A percentile compares a stretch with the other conserved stretches of the same genome.
phyloP scores from a whole-genome alignment of 2,888 invertebrate genomes.

The Trichopoda pennipes region DNA sequence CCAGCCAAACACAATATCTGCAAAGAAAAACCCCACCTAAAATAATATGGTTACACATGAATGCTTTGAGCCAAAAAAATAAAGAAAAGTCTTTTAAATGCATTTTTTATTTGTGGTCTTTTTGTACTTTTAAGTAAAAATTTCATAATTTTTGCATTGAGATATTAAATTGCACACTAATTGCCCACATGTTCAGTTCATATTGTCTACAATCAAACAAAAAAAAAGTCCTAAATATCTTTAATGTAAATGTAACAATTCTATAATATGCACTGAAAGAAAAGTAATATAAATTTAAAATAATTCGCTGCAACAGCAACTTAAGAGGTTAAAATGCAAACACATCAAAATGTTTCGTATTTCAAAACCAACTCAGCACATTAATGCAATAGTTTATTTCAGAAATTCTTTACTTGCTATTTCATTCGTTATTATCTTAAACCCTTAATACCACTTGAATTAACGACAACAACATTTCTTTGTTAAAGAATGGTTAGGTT shows the following conservation, averaged over 20 bases:
- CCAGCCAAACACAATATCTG: conserved; percentile 17
- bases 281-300: no score
- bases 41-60: conserved; percentile 64
- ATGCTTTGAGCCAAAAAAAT: conserved; percentile 49
- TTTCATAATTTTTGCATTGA: conserved; percentile 66
- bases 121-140: conserved; percentile 45
- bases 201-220: conserved; percentile 41
- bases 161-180: conserved; percentile 68
- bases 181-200: conserved; percentile 59
- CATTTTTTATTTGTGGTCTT: conserved; percentile 29
- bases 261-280: not conserved
- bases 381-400: no score
- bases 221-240: conserved; percentile 34
- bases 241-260: conserved; percentile 22
- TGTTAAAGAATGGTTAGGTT: no score
- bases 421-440: no score
- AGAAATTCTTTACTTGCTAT: no score
- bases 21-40: conserved; percentile 59
- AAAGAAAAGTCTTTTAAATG: conserved; percentile 21
- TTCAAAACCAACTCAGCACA: no score
- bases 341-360: no score
- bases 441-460: no score
- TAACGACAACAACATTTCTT: no score
- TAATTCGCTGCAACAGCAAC: no score
- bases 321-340: no score